phyloP scores from a whole-genome alignment of 2,888 invertebrate species.

The Phortica okadai region DNA sequence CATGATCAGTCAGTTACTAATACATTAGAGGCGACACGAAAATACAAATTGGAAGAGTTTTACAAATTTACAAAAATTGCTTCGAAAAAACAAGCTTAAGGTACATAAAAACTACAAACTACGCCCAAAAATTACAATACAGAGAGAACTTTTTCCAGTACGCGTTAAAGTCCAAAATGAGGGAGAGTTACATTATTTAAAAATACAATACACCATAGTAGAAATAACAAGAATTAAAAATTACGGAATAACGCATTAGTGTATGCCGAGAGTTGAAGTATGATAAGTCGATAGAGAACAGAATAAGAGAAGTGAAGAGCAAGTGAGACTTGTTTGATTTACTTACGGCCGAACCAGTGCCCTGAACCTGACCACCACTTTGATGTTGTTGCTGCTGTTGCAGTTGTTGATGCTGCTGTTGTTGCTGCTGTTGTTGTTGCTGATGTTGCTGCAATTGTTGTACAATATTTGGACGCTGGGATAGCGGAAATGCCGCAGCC shows the following conservation, averaged over 20 bases:
- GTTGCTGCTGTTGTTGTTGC: slow-evolving; percentile 62
- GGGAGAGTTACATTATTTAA: too few species aligned
- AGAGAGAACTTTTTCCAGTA: neutral
- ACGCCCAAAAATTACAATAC: neutral
- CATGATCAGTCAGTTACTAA: too few species aligned
- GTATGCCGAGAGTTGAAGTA: neutral
- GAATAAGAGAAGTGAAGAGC: slow-evolving; percentile 36
- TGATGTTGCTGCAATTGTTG: slow-evolving; percentile 76
- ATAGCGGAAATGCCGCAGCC: slow-evolving; percentile 75
- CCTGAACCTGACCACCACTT: slow-evolving; percentile 51
- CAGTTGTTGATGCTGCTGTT: slow-evolving; percentile 59
- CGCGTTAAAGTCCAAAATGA: neutral
- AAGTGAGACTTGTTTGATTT: slow-evolving; percentile 47
- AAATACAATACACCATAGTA: too few species aligned
- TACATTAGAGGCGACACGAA: too few species aligned
- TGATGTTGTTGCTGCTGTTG: slow-evolving; percentile 48
- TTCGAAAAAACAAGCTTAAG: neutral
- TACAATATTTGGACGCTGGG: slow-evolving; percentile 76
- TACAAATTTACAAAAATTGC: neutral
- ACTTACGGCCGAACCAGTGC: slow-evolving; percentile 72
- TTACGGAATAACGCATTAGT: neutral
- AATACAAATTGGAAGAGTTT: neutral
- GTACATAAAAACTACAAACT: slow-evolving; percentile 1
- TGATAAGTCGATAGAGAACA: slow-evolving; percentile 35
- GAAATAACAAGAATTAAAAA: neutral